Percentiles rank a stretch among this genome's conserved stretches.
phyloP scores from a whole-genome alignment of 2,888 invertebrate species.

The Hypomecis punctinalis region DNA sequence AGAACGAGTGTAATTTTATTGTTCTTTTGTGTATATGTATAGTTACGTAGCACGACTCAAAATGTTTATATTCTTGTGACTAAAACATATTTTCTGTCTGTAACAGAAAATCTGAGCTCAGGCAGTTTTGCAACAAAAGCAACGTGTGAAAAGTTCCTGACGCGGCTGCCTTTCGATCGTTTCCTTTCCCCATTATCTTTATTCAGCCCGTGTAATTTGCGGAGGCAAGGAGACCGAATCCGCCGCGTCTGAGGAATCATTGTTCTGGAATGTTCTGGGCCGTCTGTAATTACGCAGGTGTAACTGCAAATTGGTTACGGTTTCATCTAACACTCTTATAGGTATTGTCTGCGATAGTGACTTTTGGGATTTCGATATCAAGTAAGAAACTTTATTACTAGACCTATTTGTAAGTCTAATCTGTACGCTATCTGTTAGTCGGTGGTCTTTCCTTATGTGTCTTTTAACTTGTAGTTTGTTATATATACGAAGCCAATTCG shows the following conservation, averaged over 20 bases:
- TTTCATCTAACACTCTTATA: slow-evolving; percentile 20
- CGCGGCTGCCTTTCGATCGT: slow-evolving; percentile 41
- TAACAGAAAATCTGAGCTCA: no score
- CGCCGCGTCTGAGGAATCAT: slow-evolving; percentile 40
- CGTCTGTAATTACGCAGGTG: slow-evolving; percentile 34
- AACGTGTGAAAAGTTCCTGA: slow-evolving; percentile 36
- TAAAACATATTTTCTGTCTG: no score
- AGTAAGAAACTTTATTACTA: no score
- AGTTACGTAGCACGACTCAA: no score
- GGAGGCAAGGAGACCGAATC: slow-evolving; percentile 31
- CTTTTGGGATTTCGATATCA: slow-evolving; percentile 1
- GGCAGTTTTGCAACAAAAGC: not conserved
- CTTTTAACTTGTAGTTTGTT: no score
- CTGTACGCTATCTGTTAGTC: no score
- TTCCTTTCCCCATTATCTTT: slow-evolving; percentile 54
- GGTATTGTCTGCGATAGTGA: slow-evolving; percentile 9
- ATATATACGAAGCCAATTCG: no score
- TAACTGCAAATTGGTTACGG: slow-evolving; percentile 37
- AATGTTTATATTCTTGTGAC: no score
- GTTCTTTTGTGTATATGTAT: no score
- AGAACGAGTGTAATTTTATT: no score
- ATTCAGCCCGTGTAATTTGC: slow-evolving; percentile 52
- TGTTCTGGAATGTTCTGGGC: slow-evolving; percentile 43
- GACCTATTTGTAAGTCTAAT: no score
- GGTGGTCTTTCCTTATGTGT: no score